A percentile compares a stretch with the other conserved stretches of the same genome.
phyloP scores from a whole-genome alignment of 2,888 invertebrate genomes.

The Yponomeuta cagnagella region DNA sequence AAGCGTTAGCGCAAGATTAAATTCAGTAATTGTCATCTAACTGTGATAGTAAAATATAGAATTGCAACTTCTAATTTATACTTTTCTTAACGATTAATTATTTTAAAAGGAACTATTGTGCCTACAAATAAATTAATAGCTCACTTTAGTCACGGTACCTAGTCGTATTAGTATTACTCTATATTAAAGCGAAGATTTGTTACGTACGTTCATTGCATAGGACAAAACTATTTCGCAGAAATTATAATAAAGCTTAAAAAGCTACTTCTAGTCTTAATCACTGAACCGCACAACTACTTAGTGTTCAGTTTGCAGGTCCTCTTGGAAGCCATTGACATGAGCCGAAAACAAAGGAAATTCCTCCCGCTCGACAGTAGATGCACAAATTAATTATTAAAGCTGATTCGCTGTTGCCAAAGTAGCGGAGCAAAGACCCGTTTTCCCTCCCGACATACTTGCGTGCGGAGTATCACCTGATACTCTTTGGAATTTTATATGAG shows the following conservation, averaged over 20 bases:
- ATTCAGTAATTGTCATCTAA: too few relatives aligned
- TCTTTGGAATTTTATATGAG: conserved; percentile 7
- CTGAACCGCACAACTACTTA: conserved; percentile 4
- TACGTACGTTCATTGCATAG: too few relatives aligned
- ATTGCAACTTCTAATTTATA: too few relatives aligned
- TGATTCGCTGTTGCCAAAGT: conserved; percentile 4
- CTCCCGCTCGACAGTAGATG: not conserved
- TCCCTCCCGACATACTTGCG: not conserved
- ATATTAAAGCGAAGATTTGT: too few relatives aligned
- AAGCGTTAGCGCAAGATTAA: too few relatives aligned
- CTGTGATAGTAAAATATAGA: too few relatives aligned
- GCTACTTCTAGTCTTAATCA: not conserved
- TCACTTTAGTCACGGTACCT: too few relatives aligned
- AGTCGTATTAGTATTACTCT: too few relatives aligned
- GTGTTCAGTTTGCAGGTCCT: not conserved
- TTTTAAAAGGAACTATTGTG: too few relatives aligned
- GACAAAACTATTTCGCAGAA: too few relatives aligned
- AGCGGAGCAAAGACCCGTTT: not conserved
- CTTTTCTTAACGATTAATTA: too few relatives aligned
- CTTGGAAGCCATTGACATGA: not conserved
- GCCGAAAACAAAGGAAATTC: conserved; percentile 1
- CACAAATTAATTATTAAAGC: conserved; percentile 10
- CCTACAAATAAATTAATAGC: too few relatives aligned
- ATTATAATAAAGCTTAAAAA: not conserved
- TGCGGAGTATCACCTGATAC: conserved; percentile 4